These are phyloP conservation scores for Psephotus haematonotus DNA, from an alignment of 2,113 vertebrate species.

Conservation along the genomic window DNA sequence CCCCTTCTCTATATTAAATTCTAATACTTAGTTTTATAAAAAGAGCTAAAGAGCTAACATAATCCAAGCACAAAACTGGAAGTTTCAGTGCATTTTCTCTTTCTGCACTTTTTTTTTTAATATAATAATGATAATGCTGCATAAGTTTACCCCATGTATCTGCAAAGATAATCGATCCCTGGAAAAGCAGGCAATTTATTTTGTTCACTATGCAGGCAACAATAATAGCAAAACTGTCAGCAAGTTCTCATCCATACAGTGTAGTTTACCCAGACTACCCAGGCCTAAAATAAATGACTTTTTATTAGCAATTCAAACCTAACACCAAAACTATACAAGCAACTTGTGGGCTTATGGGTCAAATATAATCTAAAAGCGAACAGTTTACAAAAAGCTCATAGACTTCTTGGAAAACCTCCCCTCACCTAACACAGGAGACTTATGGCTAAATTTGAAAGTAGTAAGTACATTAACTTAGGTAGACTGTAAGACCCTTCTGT, in stretches of 20 bases:
- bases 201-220: neutral
- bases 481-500: neutral
- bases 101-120: neutral
- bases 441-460: neutral
- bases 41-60: neutral
- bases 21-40: neutral
- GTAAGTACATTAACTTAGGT: neutral
- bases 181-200: neutral
- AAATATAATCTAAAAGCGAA: neutral
- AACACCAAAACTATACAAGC: neutral
- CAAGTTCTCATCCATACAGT: neutral
- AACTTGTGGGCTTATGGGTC: neutral
- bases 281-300: neutral
- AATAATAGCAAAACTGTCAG: neutral
- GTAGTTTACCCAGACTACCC: neutral
- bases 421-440: neutral
- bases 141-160: neutral
- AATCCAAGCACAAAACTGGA: neutral
- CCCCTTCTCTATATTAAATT: neutral
- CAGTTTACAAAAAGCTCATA: neutral
- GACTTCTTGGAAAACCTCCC: neutral
- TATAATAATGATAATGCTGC: neutral
- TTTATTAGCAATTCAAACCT: neutral
- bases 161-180: neutral
- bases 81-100: neutral